Evolutionary conservation across 30 jellyfish, hydroid and myxozoan genomes (phyloP), one percentile per base, ranked within the genome.

Genomic region (Aurelia sp.): DNA sequence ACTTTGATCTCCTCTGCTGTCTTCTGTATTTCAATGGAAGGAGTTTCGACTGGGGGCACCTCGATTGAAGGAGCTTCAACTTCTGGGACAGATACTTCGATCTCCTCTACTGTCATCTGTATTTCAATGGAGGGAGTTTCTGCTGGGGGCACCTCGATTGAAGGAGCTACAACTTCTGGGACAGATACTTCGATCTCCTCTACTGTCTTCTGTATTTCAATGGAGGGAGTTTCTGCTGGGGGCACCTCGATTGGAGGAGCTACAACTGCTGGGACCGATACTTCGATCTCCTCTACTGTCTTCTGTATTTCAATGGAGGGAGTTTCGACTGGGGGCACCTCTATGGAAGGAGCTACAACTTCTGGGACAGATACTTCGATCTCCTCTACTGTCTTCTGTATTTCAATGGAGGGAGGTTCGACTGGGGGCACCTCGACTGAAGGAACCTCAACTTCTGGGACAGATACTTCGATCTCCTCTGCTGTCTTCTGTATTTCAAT

Each of bases 181-280:
- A 10, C 69, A 5, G 69, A 18, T 18, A 4, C 5, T 59, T 59
- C 4, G 24, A 5, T 59, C 6, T 59, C 69, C 3, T 13, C 5
- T 59, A 11, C 38, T 5, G 33, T 1, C 33, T 59, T 3, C 13
- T 4, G 50, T 38, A 8, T 38, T 38, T 38, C 50, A 38, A 7
- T 38, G 2, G 50, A 38, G 3, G 50, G 67, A 15, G 7, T 58
- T 58, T 8, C 67, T 15, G 5, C 24, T 20, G 67, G 24, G 24
- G 67, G 65, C 20, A 68, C 80, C 8, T 68, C 61, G n/a, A 35
- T 65, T 24, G 80, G 3, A 19, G 80, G 80, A 8, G 67, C 20
- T 58, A 13, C 75, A 22, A 1, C 75, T 64, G 2, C 13, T 64
- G 75, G 75, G 27, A 64, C 75, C 1, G 75, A 64, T 22, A 22